Evolutionary conservation across 2,113 vertebrate genomes (phyloP).

Genomic region (Poeciliopsis turrubarensis): DNA sequence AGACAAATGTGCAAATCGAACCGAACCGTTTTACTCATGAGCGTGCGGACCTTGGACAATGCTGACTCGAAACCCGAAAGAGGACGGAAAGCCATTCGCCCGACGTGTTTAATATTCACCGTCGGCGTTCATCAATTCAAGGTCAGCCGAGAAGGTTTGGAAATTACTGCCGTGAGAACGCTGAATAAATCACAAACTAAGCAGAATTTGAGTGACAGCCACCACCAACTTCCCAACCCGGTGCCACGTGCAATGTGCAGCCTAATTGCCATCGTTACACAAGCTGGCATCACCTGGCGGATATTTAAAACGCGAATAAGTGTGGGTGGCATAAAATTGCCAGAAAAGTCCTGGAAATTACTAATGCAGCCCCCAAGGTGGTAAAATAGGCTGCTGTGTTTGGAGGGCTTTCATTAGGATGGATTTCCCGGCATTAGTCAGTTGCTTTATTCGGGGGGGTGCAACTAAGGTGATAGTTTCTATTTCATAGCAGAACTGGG

Average conservation of each 20-base stretch:
- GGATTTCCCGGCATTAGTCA: slow-evolving; percentile 4
- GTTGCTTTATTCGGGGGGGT: not conserved
- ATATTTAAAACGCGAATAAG: slow-evolving; percentile 39
- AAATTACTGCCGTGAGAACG: slow-evolving; percentile 31
- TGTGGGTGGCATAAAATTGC: slow-evolving; percentile 30
- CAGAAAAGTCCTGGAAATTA: slow-evolving; percentile 39
- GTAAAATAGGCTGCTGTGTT: slow-evolving; percentile 1
- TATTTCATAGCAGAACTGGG: slow-evolving; percentile 10
- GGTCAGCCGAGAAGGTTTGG: slow-evolving; percentile 4
- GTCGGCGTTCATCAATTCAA: slow-evolving; percentile 11
- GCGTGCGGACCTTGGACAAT: slow-evolving; percentile 11
- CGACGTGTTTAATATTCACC: slow-evolving; percentile 1
- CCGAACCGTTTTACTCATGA: not conserved
- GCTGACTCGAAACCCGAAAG: not conserved
- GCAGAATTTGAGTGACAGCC: slow-evolving; percentile 32
- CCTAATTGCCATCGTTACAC: slow-evolving; percentile 42
- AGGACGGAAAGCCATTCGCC: slow-evolving; percentile 16
- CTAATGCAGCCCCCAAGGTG: slow-evolving; percentile 14
- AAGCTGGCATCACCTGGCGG: slow-evolving; percentile 38
- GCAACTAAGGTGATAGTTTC: slow-evolving; percentile 2
- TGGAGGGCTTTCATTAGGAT: slow-evolving; percentile 10
- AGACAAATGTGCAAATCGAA: slow-evolving; percentile 9
- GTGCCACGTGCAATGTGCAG: slow-evolving; percentile 23
- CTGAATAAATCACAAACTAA: slow-evolving; percentile 38
- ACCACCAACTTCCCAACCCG: slow-evolving; percentile 24